Conservation (phyloP, 1,140 invertebrate species). For the Proctacanthus coquilletti region DNA sequence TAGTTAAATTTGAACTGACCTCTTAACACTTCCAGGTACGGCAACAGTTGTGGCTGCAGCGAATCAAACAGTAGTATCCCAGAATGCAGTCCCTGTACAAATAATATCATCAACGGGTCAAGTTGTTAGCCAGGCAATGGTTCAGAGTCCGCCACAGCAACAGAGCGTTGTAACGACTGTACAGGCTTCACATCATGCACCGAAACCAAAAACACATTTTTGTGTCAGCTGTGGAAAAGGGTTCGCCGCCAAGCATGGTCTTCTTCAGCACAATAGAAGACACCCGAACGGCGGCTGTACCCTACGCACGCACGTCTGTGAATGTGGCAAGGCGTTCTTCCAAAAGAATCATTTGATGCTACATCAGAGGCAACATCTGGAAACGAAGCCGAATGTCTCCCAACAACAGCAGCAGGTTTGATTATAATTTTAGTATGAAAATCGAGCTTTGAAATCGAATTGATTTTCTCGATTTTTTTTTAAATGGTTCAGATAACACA, state of each 20-base stretch:
- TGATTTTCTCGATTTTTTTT: conserved; percentile 6
- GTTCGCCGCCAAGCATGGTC: conserved; percentile 65
- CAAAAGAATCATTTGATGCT: conserved; percentile 67
- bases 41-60: conserved; percentile 20
- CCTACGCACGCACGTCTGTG: conserved; percentile 62
- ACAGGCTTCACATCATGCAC: conserved; percentile 27
- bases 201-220: conserved; percentile 57
- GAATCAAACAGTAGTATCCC: conserved; percentile 25
- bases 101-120: conserved; percentile 30
- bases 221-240: conserved; percentile 71
- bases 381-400: conserved; percentile 39
- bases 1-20: too few relatives aligned
- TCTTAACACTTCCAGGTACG: conserved; percentile 13
- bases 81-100: conserved; percentile 28
- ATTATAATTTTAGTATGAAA: neutral
- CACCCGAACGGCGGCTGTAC: conserved; percentile 68
- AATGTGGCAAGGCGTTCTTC: conserved; percentile 76
- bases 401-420: conserved; percentile 28
- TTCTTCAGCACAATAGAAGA: conserved; percentile 56
- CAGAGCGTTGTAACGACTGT: conserved; percentile 24
- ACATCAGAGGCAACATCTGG: conserved; percentile 68
- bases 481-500: conserved; percentile 3
- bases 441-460: too few relatives aligned
- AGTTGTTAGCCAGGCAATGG: conserved; percentile 27
- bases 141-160: conserved; percentile 27